Conservation (phyloP, 2,888 invertebrate genomes). For the Lottia gigantea region DNA sequence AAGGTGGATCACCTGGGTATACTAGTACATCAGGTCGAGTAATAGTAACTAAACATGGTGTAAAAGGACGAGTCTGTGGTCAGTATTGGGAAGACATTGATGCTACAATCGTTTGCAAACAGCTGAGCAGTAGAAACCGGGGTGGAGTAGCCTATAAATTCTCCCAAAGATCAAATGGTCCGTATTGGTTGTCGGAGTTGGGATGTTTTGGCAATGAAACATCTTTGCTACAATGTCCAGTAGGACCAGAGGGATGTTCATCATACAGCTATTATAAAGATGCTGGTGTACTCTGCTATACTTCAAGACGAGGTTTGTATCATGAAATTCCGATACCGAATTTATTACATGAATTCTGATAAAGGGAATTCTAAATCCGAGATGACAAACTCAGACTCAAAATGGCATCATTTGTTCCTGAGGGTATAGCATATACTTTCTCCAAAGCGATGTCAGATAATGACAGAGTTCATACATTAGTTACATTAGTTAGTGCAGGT, state of each 20-base stretch:
- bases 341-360: no score
- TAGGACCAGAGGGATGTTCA: constrained; percentile 43
- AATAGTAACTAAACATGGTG: constrained; percentile 77
- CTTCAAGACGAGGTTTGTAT: constrained; percentile 14
- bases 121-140: not conserved
- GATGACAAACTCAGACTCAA: no score
- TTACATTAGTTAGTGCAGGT: no score
- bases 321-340: not conserved
- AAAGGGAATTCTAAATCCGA: no score
- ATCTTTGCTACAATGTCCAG: constrained; percentile 24
- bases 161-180: constrained; percentile 1
- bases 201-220: constrained; percentile 18
- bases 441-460: no score
- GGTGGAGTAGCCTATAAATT: constrained; percentile 11
- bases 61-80: constrained; percentile 70
- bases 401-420: no score
- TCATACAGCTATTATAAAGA: constrained; percentile 42
- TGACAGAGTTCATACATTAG: no score
- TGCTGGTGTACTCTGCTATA: constrained; percentile 45
- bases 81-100: constrained; percentile 13
- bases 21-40: constrained; percentile 65
- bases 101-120: constrained; percentile 17
- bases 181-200: constrained; percentile 9
- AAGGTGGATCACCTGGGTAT: constrained; percentile 33
- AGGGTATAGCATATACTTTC: no score